These are phyloP conservation scores for Pocota personata DNA, from an alignment of 2,888 invertebrate genomes.

Conservation along the genomic window DNA sequence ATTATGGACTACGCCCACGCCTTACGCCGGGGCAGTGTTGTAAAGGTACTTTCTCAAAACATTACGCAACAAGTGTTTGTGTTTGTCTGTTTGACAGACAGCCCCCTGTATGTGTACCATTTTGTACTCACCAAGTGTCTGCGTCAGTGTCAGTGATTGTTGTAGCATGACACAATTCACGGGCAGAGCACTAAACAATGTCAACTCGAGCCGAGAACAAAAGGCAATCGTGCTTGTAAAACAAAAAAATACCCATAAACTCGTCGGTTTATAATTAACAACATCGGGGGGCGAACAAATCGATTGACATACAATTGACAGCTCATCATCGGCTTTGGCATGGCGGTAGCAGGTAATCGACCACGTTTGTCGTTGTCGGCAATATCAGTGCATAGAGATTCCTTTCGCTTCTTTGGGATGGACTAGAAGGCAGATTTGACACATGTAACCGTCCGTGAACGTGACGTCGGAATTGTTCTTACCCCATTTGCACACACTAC, in stretches of 20 bases:
- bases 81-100: slow-evolving; percentile 33
- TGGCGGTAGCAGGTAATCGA: slow-evolving; percentile 39
- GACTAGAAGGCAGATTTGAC: slow-evolving; percentile 24
- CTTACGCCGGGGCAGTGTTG: background rate
- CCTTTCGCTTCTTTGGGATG: background rate
- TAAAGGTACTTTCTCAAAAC: slow-evolving; percentile 39
- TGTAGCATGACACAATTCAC: slow-evolving; percentile 45
- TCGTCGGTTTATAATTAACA: slow-evolving; percentile 55
- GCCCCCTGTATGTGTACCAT: slow-evolving; percentile 37
- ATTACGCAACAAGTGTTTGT: slow-evolving; percentile 57
- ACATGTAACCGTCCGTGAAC: slow-evolving; percentile 20
- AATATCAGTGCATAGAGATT: background rate
- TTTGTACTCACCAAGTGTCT: slow-evolving; percentile 40
- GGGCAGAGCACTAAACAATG: slow-evolving; percentile 40
- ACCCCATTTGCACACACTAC: background rate
- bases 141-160: slow-evolving; percentile 31
- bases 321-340: slow-evolving; percentile 46
- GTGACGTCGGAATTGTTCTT: slow-evolving; percentile 23
- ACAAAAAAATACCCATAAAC: slow-evolving; percentile 27
- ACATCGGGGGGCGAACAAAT: slow-evolving; percentile 60
- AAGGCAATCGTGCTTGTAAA: slow-evolving; percentile 29
- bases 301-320: slow-evolving; percentile 68
- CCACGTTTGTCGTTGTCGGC: slow-evolving; percentile 15
- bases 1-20: slow-evolving; percentile 53
- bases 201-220: slow-evolving; percentile 22